Evolutionary conservation across 2,797 vertebrate genomes (phyloP).

Genomic region (Hydrolagus colliei): DNA sequence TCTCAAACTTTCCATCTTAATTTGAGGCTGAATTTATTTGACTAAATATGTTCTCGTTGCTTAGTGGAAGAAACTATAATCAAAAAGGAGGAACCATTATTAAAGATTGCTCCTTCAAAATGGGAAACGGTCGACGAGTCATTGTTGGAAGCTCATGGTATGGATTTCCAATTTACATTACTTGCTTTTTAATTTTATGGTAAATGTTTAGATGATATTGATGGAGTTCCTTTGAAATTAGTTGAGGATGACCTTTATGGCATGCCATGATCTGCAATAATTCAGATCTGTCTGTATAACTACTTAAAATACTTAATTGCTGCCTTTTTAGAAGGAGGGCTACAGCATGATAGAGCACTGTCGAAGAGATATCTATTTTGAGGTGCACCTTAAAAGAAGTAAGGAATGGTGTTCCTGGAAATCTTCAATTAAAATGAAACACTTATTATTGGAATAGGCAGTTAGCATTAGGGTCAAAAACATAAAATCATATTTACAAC

Average conservation of each 20-base stretch:
- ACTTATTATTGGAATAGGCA: too few relatives aligned
- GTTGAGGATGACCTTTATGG: slow-evolving; percentile 63
- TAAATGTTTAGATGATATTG: slow-evolving; percentile 57
- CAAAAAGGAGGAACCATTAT: slow-evolving; percentile 41
- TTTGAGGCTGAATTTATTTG: neutral
- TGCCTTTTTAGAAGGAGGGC: neutral
- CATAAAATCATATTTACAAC: too few relatives aligned
- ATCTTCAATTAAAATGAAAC: too few relatives aligned
- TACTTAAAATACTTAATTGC: neutral
- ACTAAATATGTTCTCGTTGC: slow-evolving; percentile 9
- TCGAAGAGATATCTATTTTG: too few relatives aligned
- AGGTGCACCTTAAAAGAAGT: too few relatives aligned
- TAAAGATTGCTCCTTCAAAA: slow-evolving; percentile 62
- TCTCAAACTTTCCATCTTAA: neutral
- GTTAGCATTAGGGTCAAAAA: too few relatives aligned
- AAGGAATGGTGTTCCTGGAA: too few relatives aligned
- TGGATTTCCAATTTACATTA: neutral
- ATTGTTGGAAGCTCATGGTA: slow-evolving; percentile 51
- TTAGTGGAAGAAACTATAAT: slow-evolving; percentile 55
- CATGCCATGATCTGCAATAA: slow-evolving; percentile 43
- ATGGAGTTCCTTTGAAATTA: slow-evolving; percentile 58
- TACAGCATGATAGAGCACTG: too few relatives aligned
- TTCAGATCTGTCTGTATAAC: neutral
- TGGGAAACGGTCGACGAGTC: slow-evolving; percentile 60
- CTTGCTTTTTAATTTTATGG: neutral